A percentile compares a stretch with the other conserved stretches of the same genome.
Evolutionary conservation across 2,888 invertebrate genomes (phyloP).

Genomic region (Alcis repandata): DNA sequence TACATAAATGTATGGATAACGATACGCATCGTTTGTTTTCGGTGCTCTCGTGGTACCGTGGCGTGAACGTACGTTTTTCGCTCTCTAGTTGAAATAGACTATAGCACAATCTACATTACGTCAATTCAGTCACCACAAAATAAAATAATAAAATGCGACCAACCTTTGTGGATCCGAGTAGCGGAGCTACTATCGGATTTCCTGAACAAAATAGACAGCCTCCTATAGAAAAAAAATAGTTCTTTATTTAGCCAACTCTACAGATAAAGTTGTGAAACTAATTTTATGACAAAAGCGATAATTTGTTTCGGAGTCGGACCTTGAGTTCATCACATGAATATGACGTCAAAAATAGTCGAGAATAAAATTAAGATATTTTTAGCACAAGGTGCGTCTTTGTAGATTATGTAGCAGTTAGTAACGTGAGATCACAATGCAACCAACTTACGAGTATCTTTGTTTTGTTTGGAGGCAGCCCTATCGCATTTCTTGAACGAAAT

Average conservation of each 20-base stretch:
- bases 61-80: too few species aligned
- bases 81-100: too few species aligned
- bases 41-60: too few species aligned
- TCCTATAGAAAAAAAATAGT: neutral
- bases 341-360: neutral
- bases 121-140: too few species aligned
- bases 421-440: neutral
- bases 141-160: neutral
- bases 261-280: neutral
- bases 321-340: conserved; percentile 1
- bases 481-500: neutral
- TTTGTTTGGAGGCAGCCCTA: too few species aligned
- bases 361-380: neutral
- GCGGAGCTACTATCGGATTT: neutral
- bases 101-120: too few species aligned
- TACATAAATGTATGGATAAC: too few species aligned
- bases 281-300: too few species aligned
- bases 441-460: too few species aligned
- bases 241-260: neutral
- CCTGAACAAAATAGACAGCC: neutral
- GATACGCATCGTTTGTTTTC: too few species aligned
- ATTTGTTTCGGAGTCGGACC: neutral
- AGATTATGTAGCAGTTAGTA: neutral
- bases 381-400: neutral
- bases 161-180: neutral